phyloP scores from a whole-genome alignment of 2,888 invertebrate genomes.

The Meiosimyza platycephala region DNA sequence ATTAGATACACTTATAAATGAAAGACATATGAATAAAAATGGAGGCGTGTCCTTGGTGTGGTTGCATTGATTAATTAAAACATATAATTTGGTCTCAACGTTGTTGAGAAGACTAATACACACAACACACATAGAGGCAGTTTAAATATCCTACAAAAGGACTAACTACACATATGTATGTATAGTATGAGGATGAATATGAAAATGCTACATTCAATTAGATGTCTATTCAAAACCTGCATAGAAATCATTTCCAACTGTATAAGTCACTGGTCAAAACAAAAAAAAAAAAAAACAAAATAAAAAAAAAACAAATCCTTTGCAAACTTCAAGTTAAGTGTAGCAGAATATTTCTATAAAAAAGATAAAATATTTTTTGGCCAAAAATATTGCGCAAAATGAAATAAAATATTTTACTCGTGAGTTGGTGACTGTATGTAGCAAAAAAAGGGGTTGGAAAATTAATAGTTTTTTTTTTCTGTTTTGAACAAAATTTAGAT shows the following conservation, averaged over 20 bases:
- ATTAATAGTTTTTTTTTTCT: too few relatives aligned
- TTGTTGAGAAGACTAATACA: background rate
- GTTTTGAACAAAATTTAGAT: too few relatives aligned
- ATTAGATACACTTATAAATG: background rate
- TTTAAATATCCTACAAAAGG: background rate
- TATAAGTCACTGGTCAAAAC: background rate
- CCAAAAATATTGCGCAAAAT: too few relatives aligned
- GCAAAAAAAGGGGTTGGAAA: too few relatives aligned
- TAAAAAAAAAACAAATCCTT: too few relatives aligned
- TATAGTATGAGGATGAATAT: constrained; percentile 1
- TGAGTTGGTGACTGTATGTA: too few relatives aligned
- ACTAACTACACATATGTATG: constrained; percentile 2
- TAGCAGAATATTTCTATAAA: too few relatives aligned
- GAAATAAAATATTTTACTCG: too few relatives aligned
- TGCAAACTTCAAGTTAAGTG: too few relatives aligned
- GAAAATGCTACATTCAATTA: constrained; percentile 22
- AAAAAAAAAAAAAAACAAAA: too few relatives aligned
- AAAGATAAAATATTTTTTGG: too few relatives aligned
- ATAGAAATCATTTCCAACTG: background rate
- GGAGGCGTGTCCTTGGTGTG: constrained; percentile 31
- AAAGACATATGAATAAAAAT: background rate
- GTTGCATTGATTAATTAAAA: constrained; percentile 36
- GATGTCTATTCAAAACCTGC: constrained; percentile 29
- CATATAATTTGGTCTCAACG: constrained; percentile 25
- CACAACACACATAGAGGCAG: background rate